phyloP scores from a whole-genome alignment of 2,113 vertebrate species.

The Telmatochromis brachygnathus region DNA sequence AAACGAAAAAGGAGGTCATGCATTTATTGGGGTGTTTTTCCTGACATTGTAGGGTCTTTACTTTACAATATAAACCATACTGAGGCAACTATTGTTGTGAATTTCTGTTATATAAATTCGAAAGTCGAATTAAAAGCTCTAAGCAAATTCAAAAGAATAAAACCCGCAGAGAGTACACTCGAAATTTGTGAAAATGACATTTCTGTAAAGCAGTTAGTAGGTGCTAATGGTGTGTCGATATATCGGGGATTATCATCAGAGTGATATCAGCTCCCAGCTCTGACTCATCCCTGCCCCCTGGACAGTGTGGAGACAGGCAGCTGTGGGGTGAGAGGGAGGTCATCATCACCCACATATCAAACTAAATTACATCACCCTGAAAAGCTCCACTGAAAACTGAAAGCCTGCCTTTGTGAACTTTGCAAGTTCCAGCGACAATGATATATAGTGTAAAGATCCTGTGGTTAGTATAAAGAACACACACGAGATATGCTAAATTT shows the following conservation, averaged over 20 bases:
- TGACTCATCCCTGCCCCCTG: conserved; percentile 41
- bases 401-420: not conserved
- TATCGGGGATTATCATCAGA: not conserved
- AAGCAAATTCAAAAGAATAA: not conserved
- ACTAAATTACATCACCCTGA: conserved; percentile 45
- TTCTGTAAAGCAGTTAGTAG: not conserved
- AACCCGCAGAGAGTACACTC: not conserved
- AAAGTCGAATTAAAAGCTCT: not conserved
- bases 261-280: conserved; percentile 49
- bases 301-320: conserved; percentile 11
- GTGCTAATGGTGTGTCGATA: conserved; percentile 3
- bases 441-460: not conserved
- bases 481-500: not conserved
- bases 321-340: conserved; percentile 31
- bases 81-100: not conserved
- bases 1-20: not conserved
- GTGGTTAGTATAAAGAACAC: not conserved
- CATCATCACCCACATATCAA: conserved; percentile 37
- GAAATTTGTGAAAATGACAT: not conserved
- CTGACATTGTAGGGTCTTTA: not conserved
- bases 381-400: not conserved
- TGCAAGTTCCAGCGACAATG: not conserved
- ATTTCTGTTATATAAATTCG: not conserved
- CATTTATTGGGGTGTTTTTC: not conserved
- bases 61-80: not conserved